Conservation (phyloP, 1,140 invertebrate genomes). For the Trialeurodes vaporariorum region DNA sequence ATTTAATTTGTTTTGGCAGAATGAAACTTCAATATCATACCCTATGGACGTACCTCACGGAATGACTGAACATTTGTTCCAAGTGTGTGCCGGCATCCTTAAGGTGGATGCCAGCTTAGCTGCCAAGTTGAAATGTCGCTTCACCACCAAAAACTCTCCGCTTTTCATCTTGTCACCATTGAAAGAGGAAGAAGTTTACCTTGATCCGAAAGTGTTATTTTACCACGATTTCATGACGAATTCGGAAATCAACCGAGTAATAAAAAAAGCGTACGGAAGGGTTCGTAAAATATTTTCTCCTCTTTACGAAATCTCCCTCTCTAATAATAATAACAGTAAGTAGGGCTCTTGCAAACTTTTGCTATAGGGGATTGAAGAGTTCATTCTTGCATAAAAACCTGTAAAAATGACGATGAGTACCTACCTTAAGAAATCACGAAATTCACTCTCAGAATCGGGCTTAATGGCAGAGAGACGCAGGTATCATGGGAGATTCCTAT, state of each 20-base stretch:
- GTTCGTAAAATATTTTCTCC: neutral
- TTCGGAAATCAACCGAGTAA: neutral
- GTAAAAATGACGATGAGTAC: no score
- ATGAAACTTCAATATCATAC: neutral
- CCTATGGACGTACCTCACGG: neutral
- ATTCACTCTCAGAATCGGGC: no score
- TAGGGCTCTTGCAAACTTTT: neutral
- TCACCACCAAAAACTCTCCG: neutral
- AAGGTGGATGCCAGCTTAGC: neutral
- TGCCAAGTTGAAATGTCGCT: neutral
- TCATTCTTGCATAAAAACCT: no score
- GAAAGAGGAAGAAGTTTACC: neutral
- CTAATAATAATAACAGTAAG: neutral
- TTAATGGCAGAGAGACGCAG: no score
- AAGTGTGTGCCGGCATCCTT: neutral
- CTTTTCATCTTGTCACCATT: neutral
- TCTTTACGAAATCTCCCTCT: neutral
- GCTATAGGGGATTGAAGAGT: no score
- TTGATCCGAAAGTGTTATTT: neutral
- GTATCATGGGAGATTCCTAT: no score
- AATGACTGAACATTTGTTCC: neutral
- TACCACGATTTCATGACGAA: neutral
- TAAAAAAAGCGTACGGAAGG: neutral
- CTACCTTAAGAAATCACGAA: neutral
- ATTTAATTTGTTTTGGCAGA: neutral